Percentiles rank a stretch among this genome's conserved stretches.
These are phyloP conservation scores for Cistogaster globosa DNA, from an alignment of 2,888 invertebrate genomes.

Conservation along the genomic window DNA sequence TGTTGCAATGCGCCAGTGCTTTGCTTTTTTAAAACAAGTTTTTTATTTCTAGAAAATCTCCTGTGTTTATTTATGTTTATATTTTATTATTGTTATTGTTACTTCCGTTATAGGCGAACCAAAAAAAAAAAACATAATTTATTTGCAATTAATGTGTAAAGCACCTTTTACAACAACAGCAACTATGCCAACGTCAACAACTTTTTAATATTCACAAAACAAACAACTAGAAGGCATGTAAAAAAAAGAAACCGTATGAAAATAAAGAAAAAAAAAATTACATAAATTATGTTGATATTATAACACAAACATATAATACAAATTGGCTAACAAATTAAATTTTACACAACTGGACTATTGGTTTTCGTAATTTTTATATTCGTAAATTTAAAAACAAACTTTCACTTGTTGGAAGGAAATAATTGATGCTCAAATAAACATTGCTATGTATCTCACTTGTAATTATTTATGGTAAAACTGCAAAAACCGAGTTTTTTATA, in stretches of 20 bases:
- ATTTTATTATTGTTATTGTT: slow-evolving; percentile 21
- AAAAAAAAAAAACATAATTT: slow-evolving; percentile 6
- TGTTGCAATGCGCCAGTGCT: slow-evolving; percentile 27
- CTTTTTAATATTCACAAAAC: background rate
- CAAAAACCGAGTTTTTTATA: too few relatives aligned
- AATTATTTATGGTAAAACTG: too few relatives aligned
- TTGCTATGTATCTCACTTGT: background rate
- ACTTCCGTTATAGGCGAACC: slow-evolving; percentile 46
- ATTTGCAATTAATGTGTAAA: slow-evolving; percentile 17
- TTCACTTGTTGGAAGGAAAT: slow-evolving; percentile 53
- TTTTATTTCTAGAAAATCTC: slow-evolving; percentile 39
- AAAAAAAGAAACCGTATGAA: slow-evolving; percentile 46
- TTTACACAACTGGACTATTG: slow-evolving; percentile 4
- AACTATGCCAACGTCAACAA: background rate
- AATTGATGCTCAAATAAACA: background rate
- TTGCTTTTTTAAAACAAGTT: slow-evolving; percentile 6
- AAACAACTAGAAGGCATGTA: slow-evolving; percentile 11
- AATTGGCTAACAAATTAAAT: slow-evolving; percentile 12
- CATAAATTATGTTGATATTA: slow-evolving; percentile 59
- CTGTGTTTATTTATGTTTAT: background rate
- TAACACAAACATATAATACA: slow-evolving; percentile 35
- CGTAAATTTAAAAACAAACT: slow-evolving; percentile 36
- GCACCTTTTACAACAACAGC: slow-evolving; percentile 29
- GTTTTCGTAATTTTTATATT: slow-evolving; percentile 21
- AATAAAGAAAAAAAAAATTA: slow-evolving; percentile 61